Base-by-base conservation (phyloP, 2,113 vertebrate genomes). In the Corydoras sp. region DNA sequence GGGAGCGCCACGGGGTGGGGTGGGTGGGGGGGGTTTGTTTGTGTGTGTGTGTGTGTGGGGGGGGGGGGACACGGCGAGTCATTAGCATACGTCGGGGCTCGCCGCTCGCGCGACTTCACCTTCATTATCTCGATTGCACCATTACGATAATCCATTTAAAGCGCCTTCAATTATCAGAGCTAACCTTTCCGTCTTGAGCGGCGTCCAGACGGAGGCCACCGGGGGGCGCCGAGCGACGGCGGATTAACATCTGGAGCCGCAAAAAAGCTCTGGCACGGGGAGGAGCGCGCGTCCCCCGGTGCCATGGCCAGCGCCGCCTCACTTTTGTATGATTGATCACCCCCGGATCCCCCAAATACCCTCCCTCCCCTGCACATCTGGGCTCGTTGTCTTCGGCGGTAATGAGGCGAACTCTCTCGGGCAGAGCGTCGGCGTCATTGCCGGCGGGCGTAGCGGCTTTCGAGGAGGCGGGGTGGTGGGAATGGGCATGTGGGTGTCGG, bases 61-160 rank as follows among this genome's bases (percentile, higher is more conserved):
- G 15, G 35, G 55, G 14, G 54, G 54, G 24, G 29, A 58, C 10
- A 59, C 13, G 58, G 48, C 43, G 58, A 54, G 11, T 2, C 60
- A 69, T 74, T 72, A 76, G n/a, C 65, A 65, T 74, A 72, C 48
- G 58, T 67, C 76, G 66, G 31, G 56, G 60, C 50, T 54, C 31
- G 0, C 53, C 50, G 56, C 50, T 48, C 54, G 11, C 59, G 54
- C 14, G 30, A 18, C 29, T 58, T 6, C 15, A 9, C 71, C 63
- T 63, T 32, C 9, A 63, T 68, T 68, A 58, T 35, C 18, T 55
- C 31, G 14, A 6, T 5, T 58, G 31, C n/a, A 18, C 10, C 54
- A 35, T 69, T 18, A 66, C 55, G 68, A 60, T 68, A n/a, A 65
- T 62, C 62, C 3, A 31, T 65, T 68, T 15, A 67, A 35, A 62